Evolutionary conservation across 2,797 vertebrate species (phyloP), one percentile per base, ranked within the genome.

Genomic region (Siniperca undulata): DNA sequence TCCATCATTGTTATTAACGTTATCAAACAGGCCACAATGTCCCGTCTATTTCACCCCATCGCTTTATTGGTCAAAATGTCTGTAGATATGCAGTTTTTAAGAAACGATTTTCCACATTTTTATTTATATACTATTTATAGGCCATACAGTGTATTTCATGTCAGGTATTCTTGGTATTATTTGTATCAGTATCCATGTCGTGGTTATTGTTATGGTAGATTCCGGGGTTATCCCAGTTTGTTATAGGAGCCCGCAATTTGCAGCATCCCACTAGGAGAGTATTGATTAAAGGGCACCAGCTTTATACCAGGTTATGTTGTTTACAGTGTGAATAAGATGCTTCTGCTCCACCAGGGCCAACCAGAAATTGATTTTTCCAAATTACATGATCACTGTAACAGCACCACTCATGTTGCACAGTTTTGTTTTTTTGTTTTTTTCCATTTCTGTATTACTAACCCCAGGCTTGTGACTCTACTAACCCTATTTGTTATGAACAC

Each of bases 1-100:
- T 87, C 88, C 90, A 91, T 91, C 82, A 73, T 84, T 88, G 86
- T 90, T 88, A 86, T 92, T 73, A 77, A 79, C 27, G 78, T 79
- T 64, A 77, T 86, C 69, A 77, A 85, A 77, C 83, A 69, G 80
- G 11, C 80, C 74, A 67, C 75, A 59, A 1, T 58, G 81, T 42
- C 66, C 61, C 70, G 30, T 81, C 52, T 70, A 12, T 66, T 22
- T 87, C 81, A 24, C 22, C 42, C 12, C 59, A 27, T 74, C 40
- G 38, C 30, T 62, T 44, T 22, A 46, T 64, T 19, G 13, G 7
- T 56, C 38, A 27, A 67, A 50, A 3, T 72, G 36, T 70, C 17
- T 52, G 19, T 73, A 4, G 4, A 38, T 34, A 10, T 52, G 50
- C 61, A 62, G 1, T 24, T 80, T 71, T 42, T 8, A 1, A n/a